These are phyloP conservation scores for Panzeria rudis DNA, from an alignment of 2,888 invertebrate genomes.

Conservation along the genomic window DNA sequence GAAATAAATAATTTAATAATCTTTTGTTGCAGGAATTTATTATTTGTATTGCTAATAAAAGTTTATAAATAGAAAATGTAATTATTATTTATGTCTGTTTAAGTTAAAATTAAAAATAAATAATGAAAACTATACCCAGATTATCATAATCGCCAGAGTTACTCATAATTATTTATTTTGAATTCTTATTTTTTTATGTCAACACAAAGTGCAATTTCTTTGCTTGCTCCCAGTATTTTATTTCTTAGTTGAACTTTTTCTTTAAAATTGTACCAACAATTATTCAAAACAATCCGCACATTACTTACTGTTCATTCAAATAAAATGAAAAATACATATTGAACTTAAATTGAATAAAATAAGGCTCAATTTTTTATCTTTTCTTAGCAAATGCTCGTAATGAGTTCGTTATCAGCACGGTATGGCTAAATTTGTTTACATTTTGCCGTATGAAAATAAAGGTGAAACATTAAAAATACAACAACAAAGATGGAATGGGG, in stretches of 20 bases:
- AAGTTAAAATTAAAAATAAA: background rate
- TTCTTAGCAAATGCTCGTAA: conserved; percentile 27
- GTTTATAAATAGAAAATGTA: conserved; percentile 59
- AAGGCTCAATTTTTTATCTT: conserved; percentile 63
- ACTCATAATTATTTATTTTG: conserved; percentile 75
- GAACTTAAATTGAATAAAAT: conserved; percentile 32
- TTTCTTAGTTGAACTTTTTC: background rate
- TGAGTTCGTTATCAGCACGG: conserved; percentile 51
- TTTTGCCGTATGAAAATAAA: conserved; percentile 22
- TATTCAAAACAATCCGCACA: conserved; percentile 32
- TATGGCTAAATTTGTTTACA: conserved; percentile 35
- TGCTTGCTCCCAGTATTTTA: background rate
- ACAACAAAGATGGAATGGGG: background rate
- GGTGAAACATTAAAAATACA: conserved; percentile 36
- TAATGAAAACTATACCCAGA: conserved; percentile 75
- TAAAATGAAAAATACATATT: conserved; percentile 45
- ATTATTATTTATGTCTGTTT: conserved; percentile 19
- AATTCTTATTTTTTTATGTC: background rate
- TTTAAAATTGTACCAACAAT: conserved; percentile 4
- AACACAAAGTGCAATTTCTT: conserved; percentile 5
- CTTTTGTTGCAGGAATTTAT: conserved; percentile 43
- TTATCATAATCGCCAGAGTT: conserved; percentile 82
- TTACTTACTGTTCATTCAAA: conserved; percentile 45
- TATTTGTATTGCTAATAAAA: conserved; percentile 40
- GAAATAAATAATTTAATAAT: conserved; percentile 45